Conservation (phyloP, 2,888 invertebrate genomes). For the Hecatera dysodea region DNA sequence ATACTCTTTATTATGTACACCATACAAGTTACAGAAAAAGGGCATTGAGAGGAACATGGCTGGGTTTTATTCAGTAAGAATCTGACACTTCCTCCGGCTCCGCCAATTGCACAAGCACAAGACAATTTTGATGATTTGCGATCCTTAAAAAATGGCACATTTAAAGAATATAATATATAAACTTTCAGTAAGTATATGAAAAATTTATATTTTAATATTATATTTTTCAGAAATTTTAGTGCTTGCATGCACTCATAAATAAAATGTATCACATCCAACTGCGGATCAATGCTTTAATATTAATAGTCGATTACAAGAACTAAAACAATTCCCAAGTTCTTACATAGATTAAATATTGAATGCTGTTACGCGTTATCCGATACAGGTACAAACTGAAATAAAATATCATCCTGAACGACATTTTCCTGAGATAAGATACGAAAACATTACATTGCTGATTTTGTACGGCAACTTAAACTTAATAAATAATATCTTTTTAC, state of each 20-base stretch:
- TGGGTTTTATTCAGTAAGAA: too few species aligned
- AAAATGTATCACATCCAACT: neutral
- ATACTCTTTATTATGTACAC: too few species aligned
- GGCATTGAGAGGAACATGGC: too few species aligned
- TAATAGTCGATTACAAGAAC: neutral
- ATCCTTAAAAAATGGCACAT: too few species aligned
- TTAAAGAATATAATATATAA: neutral
- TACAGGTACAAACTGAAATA: conserved; percentile 11
- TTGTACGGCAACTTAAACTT: neutral
- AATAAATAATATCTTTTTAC: neutral
- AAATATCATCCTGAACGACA: conserved; percentile 18
- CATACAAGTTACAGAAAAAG: too few species aligned
- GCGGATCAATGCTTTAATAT: neutral
- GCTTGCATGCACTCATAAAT: neutral
- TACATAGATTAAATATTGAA: neutral
- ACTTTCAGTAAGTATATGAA: neutral
- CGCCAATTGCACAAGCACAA: too few species aligned
- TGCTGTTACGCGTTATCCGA: neutral
- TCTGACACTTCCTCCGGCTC: too few species aligned
- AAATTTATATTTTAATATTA: too few species aligned
- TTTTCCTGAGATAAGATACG: conserved; percentile 30
- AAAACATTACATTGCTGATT: conserved; percentile 14
- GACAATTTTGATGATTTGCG: too few species aligned
- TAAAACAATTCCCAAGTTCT: neutral
- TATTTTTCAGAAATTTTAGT: too few species aligned